A percentile compares a stretch with the other conserved stretches of the same genome.
These are phyloP conservation scores for Protonibea diacanthus DNA, from an alignment of 2,797 vertebrate species.

Conservation along the genomic window DNA sequence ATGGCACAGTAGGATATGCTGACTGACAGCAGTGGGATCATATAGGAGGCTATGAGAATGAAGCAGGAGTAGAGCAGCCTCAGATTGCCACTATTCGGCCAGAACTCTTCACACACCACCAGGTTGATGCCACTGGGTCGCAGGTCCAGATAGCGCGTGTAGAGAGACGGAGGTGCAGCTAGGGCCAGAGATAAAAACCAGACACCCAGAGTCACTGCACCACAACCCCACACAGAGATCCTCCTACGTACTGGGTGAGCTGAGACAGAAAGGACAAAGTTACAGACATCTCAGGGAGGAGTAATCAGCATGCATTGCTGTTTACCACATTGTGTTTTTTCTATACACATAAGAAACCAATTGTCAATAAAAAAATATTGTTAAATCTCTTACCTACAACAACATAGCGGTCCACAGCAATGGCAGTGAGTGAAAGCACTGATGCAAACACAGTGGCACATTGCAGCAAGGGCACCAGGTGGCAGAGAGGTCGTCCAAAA, in stretches of 20 bases:
- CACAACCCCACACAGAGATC: conserved; percentile 82
- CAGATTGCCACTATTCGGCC: conserved; percentile 79
- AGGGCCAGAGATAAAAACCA: conserved; percentile 85
- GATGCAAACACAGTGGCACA: conserved; percentile 87
- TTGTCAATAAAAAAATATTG: background rate
- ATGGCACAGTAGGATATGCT: conserved; percentile 87
- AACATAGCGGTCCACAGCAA: conserved; percentile 88
- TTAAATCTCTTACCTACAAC: conserved; percentile 78
- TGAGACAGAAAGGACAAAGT: conserved; percentile 38
- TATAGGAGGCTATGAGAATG: conserved; percentile 81
- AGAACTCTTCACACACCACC: conserved; percentile 88
- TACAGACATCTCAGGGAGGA: background rate
- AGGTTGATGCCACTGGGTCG: conserved; percentile 81
- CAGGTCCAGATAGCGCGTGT: conserved; percentile 84
- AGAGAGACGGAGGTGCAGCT: conserved; percentile 82
- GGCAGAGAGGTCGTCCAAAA: conserved; percentile 85
- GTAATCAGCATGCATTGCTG: background rate
- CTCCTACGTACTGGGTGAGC: conserved; percentile 85
- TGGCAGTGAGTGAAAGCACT: conserved; percentile 87
- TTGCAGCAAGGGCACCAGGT: conserved; percentile 85
- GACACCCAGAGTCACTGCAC: conserved; percentile 76
- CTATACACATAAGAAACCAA: background rate
- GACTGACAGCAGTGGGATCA: conserved; percentile 86
- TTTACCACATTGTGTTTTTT: background rate
- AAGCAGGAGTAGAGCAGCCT: conserved; percentile 85